These are phyloP conservation scores for Geotrypetes seraphini DNA, from an alignment of 2,797 vertebrate species.

Conservation along the genomic window DNA sequence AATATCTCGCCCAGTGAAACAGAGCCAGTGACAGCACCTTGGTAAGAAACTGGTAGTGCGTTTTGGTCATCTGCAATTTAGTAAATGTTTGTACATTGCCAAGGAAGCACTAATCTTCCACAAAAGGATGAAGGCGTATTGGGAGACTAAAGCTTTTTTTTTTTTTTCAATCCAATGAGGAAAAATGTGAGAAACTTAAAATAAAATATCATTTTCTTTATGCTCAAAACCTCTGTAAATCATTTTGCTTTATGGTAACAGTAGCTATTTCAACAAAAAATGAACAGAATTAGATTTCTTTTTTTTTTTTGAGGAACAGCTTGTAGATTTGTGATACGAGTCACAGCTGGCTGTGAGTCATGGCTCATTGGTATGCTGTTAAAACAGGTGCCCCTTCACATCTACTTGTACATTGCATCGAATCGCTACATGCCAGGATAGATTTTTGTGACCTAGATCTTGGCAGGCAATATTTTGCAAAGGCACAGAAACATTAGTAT, in stretches of 20 bases:
- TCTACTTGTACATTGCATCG: conserved; percentile 30
- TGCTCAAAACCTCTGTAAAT: conserved; percentile 22
- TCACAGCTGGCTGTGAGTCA: conserved; percentile 26
- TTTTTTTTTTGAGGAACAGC: conserved; percentile 27
- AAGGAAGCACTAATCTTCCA: conserved; percentile 4
- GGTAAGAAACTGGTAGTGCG: too few species aligned
- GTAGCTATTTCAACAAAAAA: conserved; percentile 15
- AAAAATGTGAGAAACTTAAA: conserved; percentile 15
- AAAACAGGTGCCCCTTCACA: conserved; percentile 22
- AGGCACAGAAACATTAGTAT: conserved; percentile 14
- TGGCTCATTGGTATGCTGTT: conserved; percentile 30
- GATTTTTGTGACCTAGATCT: conserved; percentile 20
- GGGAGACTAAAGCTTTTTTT: conserved; percentile 7
- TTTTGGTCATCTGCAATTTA: too few species aligned
- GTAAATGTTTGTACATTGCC: conserved; percentile 13
- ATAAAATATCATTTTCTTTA: conserved; percentile 32
- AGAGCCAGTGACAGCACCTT: too few species aligned
- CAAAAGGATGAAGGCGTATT: conserved; percentile 13
- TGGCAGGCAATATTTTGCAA: conserved; percentile 17
- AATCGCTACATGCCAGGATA: conserved; percentile 17
- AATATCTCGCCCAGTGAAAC: too few species aligned
- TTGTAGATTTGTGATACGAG: conserved; percentile 36
- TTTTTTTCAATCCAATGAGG: conserved; percentile 16
- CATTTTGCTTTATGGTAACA: conserved; percentile 9
- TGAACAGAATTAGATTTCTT: conserved; percentile 20